Base-by-base conservation (phyloP, 2,888 invertebrate genomes). In the Microdon myrmicae region DNA sequence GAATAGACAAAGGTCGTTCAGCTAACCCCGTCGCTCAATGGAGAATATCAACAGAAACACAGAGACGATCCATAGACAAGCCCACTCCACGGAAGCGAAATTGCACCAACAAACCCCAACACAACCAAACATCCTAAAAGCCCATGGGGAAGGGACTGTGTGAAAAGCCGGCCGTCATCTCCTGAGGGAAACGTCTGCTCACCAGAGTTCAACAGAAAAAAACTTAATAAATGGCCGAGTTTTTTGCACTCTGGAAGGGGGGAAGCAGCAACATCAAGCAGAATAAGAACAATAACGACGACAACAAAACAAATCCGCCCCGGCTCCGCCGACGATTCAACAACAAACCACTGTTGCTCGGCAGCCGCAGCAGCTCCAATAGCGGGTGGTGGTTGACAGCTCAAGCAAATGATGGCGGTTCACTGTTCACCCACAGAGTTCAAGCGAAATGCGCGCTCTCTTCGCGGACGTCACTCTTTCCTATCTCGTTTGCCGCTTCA, bases 171-270 rank as follows among this genome's bases (percentile, higher is more conserved):
- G 29, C 54, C 41, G 16, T 35, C 39, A 29, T 38, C 38, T 55
- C 38, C 31, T 31, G 45, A 37, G 56, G 41, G 45, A 64, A 56
- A 45, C 47, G 45, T 56, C 45, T 41, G 56, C 56, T 51, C 16
- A 14, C 25, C 39, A 56, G 56, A 22, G 44, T 55, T 61, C 49
- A 51, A 41, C 26, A 25, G 35, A 49, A 56, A 67, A 60, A 68
- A 67, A 53, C 48, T 67, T 67, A 67, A 68, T 67, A 68, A 58
- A 68, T 67, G 68, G 66, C 68, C 68, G 68, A 68, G 67, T 68
- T 68, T 68, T 68, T 68, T 61, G 68, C 68, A 67, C 67, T 67
- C 68, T 53, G 43, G 7, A 22, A 16, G 43, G 22, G 22, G 8
- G 22, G 22, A 22, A 22, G 22, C 16, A 22, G 8, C 5, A 6